phyloP scores from a whole-genome alignment of 1,140 invertebrate genomes.

The Procambarus clarkii region DNA sequence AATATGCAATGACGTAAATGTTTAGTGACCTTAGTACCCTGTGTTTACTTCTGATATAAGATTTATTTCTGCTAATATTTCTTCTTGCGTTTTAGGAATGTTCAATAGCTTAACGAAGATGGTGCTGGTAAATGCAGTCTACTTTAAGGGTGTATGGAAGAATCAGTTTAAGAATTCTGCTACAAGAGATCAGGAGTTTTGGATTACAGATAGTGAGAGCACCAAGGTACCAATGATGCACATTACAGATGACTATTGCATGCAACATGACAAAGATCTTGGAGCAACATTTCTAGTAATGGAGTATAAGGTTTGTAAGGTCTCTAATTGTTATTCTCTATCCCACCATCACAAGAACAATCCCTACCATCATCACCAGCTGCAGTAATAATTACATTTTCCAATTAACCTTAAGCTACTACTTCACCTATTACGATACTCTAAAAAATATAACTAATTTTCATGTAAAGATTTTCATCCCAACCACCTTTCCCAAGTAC shows the following conservation, averaged over 20 bases:
- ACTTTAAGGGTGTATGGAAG: constrained; percentile 90
- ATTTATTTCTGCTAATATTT: no score
- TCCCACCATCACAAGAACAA: no score
- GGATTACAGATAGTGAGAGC: constrained; percentile 75
- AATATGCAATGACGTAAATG: no score
- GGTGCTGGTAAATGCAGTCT: constrained; percentile 88
- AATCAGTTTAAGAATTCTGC: constrained; percentile 79
- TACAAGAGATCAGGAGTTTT: constrained; percentile 81
- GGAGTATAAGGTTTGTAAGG: constrained; percentile 81
- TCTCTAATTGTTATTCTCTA: neutral
- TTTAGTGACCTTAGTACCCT: no score
- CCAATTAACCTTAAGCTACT: no score
- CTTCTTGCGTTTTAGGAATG: constrained; percentile 59
- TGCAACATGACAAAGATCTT: constrained; percentile 78
- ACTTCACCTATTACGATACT: no score
- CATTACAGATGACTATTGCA: constrained; percentile 79
- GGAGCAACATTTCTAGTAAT: constrained; percentile 82
- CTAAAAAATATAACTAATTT: no score
- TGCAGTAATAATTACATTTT: no score
- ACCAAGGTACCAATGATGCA: constrained; percentile 82
- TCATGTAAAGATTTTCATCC: no score
- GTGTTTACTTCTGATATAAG: no score
- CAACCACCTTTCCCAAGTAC: no score
- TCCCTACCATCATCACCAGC: no score
- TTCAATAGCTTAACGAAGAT: constrained; percentile 79